Evolutionary conservation across 1,140 invertebrate genomes (phyloP), one percentile per base, ranked within the genome.

Genomic region (Ceratosolen fusciceps): DNA sequence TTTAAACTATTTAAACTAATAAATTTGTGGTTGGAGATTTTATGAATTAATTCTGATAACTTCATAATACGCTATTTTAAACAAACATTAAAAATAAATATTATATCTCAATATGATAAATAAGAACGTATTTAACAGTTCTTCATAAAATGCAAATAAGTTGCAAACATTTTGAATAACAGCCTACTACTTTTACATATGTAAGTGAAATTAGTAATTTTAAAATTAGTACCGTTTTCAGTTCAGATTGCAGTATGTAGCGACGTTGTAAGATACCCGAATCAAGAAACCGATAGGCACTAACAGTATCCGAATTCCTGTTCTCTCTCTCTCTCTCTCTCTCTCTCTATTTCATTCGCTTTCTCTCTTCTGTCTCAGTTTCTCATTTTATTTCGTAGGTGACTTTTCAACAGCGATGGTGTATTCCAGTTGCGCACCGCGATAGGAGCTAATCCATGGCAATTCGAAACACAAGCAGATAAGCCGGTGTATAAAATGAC

Each of bases 401-500:
- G 31, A 31, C 24, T 68, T 68, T 67, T 9, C 16, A 52, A n/a
- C 34, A n/a, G 26, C 29, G 26, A 14, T 62, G 29, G 37, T 12
- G 54, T 78, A 79, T 73, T 79, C 70, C 0, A 43, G 1, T 12
- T 47, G 78, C 78, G 62, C 34, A 21, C 39, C 7, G 26, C 56
- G 70, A 79, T 79, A 73, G 68, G 47, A 70, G 68, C 52, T 21
- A 67, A 2, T 31, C 5, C 37, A 21, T 1, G 43, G 19, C 74
- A 56, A 77, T 77, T 65, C 47, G 19, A 52, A 54, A 19, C 31
- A 47, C n/a, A 19, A 19, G 2, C 34, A 74, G 78, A 79, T 79
- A 79, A 74, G 62, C 72, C 21, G 26, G 7, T 56, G 29, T 79
- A 79, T 79, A 79, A 79, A 79, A 37, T 14, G 62, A 1, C 9